These are phyloP conservation scores for Tylochromis polylepis DNA, from an alignment of 2,113 vertebrate genomes.

Conservation along the genomic window DNA sequence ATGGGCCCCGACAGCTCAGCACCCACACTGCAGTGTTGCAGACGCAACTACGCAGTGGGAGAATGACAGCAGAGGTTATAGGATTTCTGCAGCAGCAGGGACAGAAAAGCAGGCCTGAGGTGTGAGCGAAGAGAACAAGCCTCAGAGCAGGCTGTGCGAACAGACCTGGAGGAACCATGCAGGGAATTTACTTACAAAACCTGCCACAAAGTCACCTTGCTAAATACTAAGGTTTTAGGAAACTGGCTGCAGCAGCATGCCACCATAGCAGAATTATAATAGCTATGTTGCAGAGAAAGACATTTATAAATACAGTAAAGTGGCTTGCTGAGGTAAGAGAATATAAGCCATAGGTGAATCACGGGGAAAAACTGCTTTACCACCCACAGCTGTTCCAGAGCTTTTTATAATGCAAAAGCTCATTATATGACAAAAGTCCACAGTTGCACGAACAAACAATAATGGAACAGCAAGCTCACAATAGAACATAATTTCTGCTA, in stretches of 20 bases:
- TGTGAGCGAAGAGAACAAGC: conserved; percentile 27
- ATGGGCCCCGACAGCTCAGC: conserved; percentile 63
- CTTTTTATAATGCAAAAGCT: conserved; percentile 34
- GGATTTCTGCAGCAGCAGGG: conserved; percentile 51
- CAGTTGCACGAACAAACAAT: conserved; percentile 38
- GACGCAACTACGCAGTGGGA: conserved; percentile 27
- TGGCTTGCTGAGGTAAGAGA: background rate
- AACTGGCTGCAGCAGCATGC: conserved; percentile 1
- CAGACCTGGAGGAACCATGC: conserved; percentile 38
- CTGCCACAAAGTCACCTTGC: conserved; percentile 52
- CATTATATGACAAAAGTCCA: conserved; percentile 40
- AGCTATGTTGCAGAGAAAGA: background rate
- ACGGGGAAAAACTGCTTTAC: conserved; percentile 27
- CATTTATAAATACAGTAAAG: conserved; percentile 12
- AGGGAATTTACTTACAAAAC: conserved; percentile 26
- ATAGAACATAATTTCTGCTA: conserved; percentile 15
- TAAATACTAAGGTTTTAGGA: conserved; percentile 9
- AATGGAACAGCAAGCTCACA: conserved; percentile 40
- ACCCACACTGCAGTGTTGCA: conserved; percentile 41
- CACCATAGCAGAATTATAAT: conserved; percentile 20
- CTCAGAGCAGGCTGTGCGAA: conserved; percentile 16
- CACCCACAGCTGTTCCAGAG: conserved; percentile 6
- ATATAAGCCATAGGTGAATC: conserved; percentile 33
- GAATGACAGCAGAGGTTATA: conserved; percentile 65
- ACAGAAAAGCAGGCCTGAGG: conserved; percentile 23